These are phyloP conservation scores for Ageneiosus marmoratus DNA, from an alignment of 2,113 vertebrate species.

Conservation along the genomic window DNA sequence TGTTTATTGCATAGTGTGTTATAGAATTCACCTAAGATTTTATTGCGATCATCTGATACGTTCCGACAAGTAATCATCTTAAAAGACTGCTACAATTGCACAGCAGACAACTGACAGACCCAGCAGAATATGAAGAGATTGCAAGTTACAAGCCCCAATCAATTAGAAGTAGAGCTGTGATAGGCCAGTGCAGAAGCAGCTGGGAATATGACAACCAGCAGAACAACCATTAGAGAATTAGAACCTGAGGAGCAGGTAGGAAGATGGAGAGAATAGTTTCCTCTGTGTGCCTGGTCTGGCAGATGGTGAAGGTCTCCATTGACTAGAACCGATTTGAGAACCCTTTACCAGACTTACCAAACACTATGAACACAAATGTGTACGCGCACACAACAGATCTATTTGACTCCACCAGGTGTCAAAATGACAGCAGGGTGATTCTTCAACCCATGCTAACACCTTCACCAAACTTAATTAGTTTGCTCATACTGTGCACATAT, in stretches of 20 bases:
- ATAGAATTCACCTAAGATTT: not conserved
- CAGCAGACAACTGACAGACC: not conserved
- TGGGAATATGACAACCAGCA: constrained; percentile 13
- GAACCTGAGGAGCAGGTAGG: not conserved
- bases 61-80: not conserved
- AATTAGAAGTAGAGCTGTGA: not conserved
- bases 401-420: constrained; percentile 69
- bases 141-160: not conserved
- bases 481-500: constrained; percentile 69
- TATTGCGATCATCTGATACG: not conserved
- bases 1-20: not conserved
- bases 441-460: constrained; percentile 68
- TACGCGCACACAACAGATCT: constrained; percentile 72
- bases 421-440: constrained; percentile 64
- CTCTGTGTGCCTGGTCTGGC: constrained; percentile 14
- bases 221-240: not conserved
- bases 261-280: constrained; percentile 9
- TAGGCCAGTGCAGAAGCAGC: constrained; percentile 7
- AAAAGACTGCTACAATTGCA: not conserved
- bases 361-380: constrained; percentile 64
- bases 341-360: constrained; percentile 37
- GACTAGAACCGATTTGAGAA: constrained; percentile 40
- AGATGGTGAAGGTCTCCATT: constrained; percentile 29
- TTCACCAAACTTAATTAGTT: constrained; percentile 46
- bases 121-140: not conserved